A percentile compares a stretch with the other conserved stretches of the same genome.
These are phyloP conservation scores for Drosophila melanica DNA, from an alignment of 1,140 invertebrate species.

Conservation along the genomic window DNA sequence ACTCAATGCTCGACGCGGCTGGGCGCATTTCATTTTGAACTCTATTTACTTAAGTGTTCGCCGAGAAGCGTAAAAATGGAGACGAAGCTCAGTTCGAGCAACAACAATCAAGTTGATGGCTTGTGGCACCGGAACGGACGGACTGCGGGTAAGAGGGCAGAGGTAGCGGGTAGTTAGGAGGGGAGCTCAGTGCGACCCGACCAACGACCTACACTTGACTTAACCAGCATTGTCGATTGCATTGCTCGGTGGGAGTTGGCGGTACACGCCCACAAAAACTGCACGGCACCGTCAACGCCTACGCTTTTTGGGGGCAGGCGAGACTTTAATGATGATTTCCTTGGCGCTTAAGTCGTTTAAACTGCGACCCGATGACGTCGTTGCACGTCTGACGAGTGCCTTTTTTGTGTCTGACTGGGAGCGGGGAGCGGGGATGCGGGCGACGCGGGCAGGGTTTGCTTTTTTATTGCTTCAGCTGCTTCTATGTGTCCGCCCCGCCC, in stretches of 20 bases:
- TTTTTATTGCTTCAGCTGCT: constrained; percentile 43
- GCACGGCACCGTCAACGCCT: constrained; percentile 43
- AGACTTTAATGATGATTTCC: constrained; percentile 83
- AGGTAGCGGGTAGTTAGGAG: no score
- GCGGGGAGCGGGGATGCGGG: background rate
- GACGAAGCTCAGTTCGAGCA: constrained; percentile 36
- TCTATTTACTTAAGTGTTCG: constrained; percentile 81
- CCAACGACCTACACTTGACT: constrained; percentile 83
- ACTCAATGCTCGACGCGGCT: constrained; percentile 53
- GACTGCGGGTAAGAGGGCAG: no score
- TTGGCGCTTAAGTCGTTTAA: constrained; percentile 81
- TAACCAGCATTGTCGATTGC: constrained; percentile 83
- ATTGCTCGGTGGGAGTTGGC: constrained; percentile 28
- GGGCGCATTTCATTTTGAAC: constrained; percentile 77
- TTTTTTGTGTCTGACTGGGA: constrained; percentile 74
- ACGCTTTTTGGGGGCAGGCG: constrained; percentile 43
- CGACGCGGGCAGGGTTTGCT: constrained; percentile 44
- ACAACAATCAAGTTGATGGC: constrained; percentile 56
- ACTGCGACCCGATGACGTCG: constrained; percentile 61
- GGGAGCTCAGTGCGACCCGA: constrained; percentile 52
- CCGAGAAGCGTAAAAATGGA: constrained; percentile 49
- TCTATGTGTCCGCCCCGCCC: background rate
- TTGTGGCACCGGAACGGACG: background rate
- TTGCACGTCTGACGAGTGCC: constrained; percentile 72
- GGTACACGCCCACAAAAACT: constrained; percentile 42